These are phyloP conservation scores for Caenorhabditis japonica DNA, from an alignment of 2,888 invertebrate genomes.

Conservation along the genomic window DNA sequence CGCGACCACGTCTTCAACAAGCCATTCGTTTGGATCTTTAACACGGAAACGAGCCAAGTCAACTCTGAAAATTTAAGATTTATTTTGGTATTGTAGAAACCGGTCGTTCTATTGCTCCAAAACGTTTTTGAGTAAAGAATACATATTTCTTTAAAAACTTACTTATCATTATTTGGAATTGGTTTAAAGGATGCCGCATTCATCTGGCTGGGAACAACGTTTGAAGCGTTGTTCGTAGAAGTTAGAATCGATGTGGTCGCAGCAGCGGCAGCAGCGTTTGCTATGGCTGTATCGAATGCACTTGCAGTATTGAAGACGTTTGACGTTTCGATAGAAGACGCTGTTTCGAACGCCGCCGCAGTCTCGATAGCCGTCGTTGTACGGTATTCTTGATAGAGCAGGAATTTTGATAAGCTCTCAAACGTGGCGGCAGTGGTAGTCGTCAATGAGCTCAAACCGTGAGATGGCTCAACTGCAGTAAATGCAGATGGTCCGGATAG, in stretches of 20 bases:
- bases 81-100: neutral
- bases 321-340: neutral
- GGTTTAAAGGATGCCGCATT: slow-evolving; percentile 68
- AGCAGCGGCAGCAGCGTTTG: no score
- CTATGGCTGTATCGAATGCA: no score
- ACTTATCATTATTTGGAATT: slow-evolving; percentile 74
- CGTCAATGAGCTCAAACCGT: slow-evolving; percentile 27
- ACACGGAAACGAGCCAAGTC: slow-evolving; percentile 76
- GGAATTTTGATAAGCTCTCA: slow-evolving; percentile 65
- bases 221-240: slow-evolving; percentile 2
- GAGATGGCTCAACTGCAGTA: slow-evolving; percentile 58
- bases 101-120: neutral
- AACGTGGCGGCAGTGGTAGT: slow-evolving; percentile 50
- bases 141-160: slow-evolving; percentile 20
- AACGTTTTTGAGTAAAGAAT: slow-evolving; percentile 2
- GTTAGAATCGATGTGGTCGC: neutral
- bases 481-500: slow-evolving; percentile 64
- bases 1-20: slow-evolving; percentile 74
- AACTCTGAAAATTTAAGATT: slow-evolving; percentile 63
- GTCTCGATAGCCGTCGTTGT: slow-evolving; percentile 16
- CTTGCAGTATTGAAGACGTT: no score
- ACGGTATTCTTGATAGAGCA: no score
- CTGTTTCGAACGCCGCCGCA: slow-evolving; percentile 5
- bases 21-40: slow-evolving; percentile 74
- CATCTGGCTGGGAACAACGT: slow-evolving; percentile 66